These are phyloP conservation scores for Mobula hypostoma DNA, from an alignment of 2,113 vertebrate species.

Conservation along the genomic window DNA sequence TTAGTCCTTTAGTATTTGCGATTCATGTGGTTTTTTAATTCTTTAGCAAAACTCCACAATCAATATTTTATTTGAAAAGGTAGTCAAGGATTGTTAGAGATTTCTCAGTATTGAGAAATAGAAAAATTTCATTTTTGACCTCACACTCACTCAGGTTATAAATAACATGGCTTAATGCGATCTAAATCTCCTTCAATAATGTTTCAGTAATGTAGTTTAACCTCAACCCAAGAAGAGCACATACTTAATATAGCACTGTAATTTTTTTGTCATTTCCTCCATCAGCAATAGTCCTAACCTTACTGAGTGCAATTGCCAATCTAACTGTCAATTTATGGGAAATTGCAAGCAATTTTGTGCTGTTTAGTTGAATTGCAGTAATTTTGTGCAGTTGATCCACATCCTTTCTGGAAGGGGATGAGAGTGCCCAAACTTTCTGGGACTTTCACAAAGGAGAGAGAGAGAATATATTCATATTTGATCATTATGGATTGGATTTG, in stretches of 20 bases:
- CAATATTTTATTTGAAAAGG: background rate
- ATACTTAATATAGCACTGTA: background rate
- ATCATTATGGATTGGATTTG: background rate
- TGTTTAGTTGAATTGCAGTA: background rate
- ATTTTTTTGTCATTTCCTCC: background rate
- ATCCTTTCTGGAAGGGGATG: background rate
- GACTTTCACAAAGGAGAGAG: background rate
- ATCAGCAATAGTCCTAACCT: background rate
- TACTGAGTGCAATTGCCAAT: background rate
- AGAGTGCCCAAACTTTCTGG: background rate
- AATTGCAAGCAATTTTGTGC: background rate
- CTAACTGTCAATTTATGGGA: background rate
- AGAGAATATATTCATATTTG: background rate
- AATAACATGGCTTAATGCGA: background rate
- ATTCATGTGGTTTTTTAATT: background rate
- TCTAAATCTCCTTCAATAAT: background rate
- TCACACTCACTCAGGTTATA: background rate
- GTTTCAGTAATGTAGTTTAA: background rate
- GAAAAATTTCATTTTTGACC: background rate
- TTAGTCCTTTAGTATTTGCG: background rate
- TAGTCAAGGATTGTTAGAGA: background rate
- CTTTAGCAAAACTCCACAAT: background rate
- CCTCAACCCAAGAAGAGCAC: background rate
- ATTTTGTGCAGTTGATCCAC: background rate
- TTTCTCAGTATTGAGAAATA: background rate